A percentile compares a stretch with the other conserved stretches of the same genome.
These are phyloP conservation scores for Porites evermanni DNA, from an alignment of 92 coral and sea anemone genomes.

Conservation along the genomic window DNA sequence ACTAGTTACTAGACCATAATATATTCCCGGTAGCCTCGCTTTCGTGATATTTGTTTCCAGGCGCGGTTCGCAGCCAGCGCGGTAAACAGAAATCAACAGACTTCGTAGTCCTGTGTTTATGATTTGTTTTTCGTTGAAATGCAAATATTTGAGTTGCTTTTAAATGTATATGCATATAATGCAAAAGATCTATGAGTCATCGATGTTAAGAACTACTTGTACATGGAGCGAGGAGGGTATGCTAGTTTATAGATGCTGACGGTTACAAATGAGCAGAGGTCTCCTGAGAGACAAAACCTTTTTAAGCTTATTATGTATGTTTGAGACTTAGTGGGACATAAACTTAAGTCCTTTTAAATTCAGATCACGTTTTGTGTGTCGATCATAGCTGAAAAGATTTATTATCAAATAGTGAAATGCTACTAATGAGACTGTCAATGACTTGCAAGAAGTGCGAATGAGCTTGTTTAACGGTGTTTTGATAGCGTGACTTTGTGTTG, in stretches of 20 bases:
- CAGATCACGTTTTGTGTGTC: too few relatives aligned
- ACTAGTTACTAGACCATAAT: constrained; percentile 77
- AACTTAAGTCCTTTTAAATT: too few relatives aligned
- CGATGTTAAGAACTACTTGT: neutral
- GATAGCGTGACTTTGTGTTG: constrained; percentile 9
- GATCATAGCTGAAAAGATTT: neutral
- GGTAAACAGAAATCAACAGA: constrained; percentile 46
- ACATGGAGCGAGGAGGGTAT: neutral
- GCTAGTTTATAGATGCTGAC: neutral
- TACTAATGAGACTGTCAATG: neutral
- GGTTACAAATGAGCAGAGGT: neutral
- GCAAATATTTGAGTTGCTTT: constrained; percentile 17
- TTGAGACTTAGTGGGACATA: neutral
- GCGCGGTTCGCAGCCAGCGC: constrained; percentile 31
- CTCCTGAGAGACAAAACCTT: neutral
- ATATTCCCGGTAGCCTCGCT: constrained; percentile 76
- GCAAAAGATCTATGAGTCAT: neutral
- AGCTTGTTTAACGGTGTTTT: neutral
- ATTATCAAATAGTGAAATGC: neutral
- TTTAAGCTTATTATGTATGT: neutral
- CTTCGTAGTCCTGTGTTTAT: neutral
- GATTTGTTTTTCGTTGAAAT: neutral
- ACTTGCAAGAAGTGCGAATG: neutral
- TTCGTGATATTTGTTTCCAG: constrained; percentile 54
- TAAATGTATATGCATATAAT: neutral